Conservation (phyloP, 2,888 invertebrate species). For the Myopa testacea region DNA sequence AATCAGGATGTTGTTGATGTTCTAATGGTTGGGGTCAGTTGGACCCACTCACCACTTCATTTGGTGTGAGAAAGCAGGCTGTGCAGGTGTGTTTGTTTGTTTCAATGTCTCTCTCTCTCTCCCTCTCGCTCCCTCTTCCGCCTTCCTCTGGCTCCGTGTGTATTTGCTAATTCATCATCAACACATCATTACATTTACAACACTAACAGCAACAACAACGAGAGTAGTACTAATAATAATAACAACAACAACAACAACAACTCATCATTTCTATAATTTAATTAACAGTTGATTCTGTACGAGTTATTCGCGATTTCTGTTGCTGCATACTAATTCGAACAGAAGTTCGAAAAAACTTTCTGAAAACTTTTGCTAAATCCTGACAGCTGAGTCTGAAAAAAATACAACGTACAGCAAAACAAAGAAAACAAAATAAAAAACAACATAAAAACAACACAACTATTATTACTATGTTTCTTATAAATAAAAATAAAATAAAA, state of each 20-base stretch:
- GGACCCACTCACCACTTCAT: not conserved
- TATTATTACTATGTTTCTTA: too few species aligned
- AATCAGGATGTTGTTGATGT: conserved; percentile 19
- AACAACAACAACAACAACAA: conserved; percentile 50
- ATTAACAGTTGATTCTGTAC: not conserved
- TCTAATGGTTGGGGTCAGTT: not conserved
- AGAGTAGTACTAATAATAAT: conserved; percentile 59
- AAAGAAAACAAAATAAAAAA: too few species aligned
- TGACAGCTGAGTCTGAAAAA: too few species aligned
- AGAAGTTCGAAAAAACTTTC: not conserved
- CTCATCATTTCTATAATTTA: not conserved
- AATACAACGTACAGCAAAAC: too few species aligned
- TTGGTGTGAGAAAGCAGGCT: not conserved
- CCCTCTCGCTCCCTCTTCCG: too few species aligned
- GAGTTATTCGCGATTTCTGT: not conserved
- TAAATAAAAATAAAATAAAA: too few species aligned
- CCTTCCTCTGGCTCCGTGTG: not conserved
- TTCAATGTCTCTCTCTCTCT: not conserved
- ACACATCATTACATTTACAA: conserved; percentile 42
- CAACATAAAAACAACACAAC: too few species aligned
- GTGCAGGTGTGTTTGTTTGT: not conserved
- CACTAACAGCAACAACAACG: conserved; percentile 51
- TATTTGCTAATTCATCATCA: conserved; percentile 43
- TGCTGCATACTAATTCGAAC: not conserved
- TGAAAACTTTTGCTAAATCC: not conserved